Percentiles rank a stretch among this genome's conserved stretches.
Conservation (phyloP, 1,140 invertebrate genomes). For the Zophobas atratus region DNA sequence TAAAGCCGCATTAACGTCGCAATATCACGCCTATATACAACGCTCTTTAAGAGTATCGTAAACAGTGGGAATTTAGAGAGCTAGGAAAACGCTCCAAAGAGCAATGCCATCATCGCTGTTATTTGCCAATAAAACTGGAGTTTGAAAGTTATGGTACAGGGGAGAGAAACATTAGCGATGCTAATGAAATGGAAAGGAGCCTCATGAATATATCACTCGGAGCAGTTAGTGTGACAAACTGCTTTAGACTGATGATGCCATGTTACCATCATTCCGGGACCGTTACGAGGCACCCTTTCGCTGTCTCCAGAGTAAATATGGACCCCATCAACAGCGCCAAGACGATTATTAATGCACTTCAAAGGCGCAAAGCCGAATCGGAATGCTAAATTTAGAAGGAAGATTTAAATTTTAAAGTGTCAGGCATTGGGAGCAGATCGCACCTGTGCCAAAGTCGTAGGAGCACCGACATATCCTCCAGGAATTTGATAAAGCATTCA, state of each 20-base stretch:
- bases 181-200: conserved; percentile 57
- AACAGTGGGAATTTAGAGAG: conserved; percentile 55
- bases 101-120: conserved; percentile 52
- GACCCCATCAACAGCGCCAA: conserved; percentile 28
- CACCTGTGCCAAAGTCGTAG: not conserved
- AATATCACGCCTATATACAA: conserved; percentile 59
- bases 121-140: conserved; percentile 57
- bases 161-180: conserved; percentile 56
- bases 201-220: conserved; percentile 55
- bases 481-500: too few relatives aligned
- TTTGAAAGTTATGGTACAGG: conserved; percentile 52
- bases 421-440: not conserved
- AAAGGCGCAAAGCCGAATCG: conserved; percentile 5
- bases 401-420: conserved; percentile 22
- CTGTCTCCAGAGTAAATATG: conserved; percentile 26
- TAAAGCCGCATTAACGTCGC: conserved; percentile 60
- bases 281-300: conserved; percentile 34
- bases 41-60: conserved; percentile 58
- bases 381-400: conserved; percentile 15
- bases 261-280: conserved; percentile 32
- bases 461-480: too few relatives aligned
- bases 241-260: conserved; percentile 42
- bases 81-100: conserved; percentile 46
- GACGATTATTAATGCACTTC: conserved; percentile 36
- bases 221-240: conserved; percentile 47